Base-by-base conservation (phyloP, 2,888 invertebrate genomes). In the Dicyrtoma fusca region DNA sequence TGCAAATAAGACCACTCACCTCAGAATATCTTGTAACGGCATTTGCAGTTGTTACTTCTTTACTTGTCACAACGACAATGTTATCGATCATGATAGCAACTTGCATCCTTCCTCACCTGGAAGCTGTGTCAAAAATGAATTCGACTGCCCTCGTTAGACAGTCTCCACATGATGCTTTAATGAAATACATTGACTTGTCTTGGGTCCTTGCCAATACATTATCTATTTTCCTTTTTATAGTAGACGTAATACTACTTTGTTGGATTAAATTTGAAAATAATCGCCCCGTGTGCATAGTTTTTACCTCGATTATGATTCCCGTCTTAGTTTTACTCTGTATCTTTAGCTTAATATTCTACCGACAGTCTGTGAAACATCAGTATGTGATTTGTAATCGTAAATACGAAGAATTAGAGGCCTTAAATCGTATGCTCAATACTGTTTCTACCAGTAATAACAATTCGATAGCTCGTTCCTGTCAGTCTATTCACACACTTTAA, bases 71-170 rank as follows among this genome's bases (percentile, higher is more conserved):
- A 3, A 73, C 77, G 0, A 76, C 78, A 42, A 77, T 80, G 78
- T 69, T 80, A 19, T 59, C 71, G 17, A 80, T 80, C 19, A 77
- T 80, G 73, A 80, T 80, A n/a, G 75, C 77, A 3, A 80, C 80
- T 11, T 80, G 80, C 44, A 71, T 80, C 19, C 64, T 80, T 1
- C 80, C 80, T 1, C 77, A 80, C 25, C 72, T 80, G 17, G 78
- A 80, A 25, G 78, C 78, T 0, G 76, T 78, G n/a, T 72, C 77
- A 14, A 78, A 77, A 51, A 26, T 77, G 11, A 74, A 76, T 1
- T 73, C 63, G 0, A 19, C 47, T 5, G 51, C 53, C 21, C 55
- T 73, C 1, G 21, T 69, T 1, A 34, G 34, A 23, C 70, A 72
- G 25, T 69, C 69, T 10, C 62, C 69, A 45, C 73, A 72, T 17